Evolutionary conservation across 2,888 invertebrate species (phyloP).

Genomic region (Perizoma flavofasciatum): DNA sequence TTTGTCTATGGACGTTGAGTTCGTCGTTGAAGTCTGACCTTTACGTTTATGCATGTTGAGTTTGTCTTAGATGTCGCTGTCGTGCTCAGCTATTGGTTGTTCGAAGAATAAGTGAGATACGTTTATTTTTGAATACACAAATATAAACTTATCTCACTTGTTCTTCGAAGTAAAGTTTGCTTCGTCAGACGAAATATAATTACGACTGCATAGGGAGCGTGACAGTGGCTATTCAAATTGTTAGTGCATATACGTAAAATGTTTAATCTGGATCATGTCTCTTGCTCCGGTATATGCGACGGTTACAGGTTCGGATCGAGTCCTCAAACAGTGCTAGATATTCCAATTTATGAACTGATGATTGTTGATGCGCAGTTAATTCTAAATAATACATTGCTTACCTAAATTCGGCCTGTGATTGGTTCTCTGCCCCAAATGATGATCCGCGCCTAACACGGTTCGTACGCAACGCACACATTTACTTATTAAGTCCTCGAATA

Average conservation of each 20-base stretch:
- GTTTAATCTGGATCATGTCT: constrained; percentile 8
- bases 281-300: constrained; percentile 5
- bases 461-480: constrained; percentile 44
- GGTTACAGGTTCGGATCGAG: constrained; percentile 10
- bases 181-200: not conserved
- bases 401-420: constrained; percentile 4
- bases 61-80: constrained; percentile 1
- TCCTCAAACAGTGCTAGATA: constrained; percentile 15
- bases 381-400: no score
- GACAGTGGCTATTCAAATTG: constrained; percentile 11
- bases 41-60: constrained; percentile 5
- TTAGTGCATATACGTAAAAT: constrained; percentile 10
- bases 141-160: no score
- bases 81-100: no score
- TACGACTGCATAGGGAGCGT: not conserved
- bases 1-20: not conserved
- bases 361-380: not conserved
- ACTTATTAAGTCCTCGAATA: constrained; percentile 41
- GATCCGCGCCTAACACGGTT: constrained; percentile 32
- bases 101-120: no score
- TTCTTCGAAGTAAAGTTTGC: no score
- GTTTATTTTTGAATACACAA: no score
- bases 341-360: not conserved
- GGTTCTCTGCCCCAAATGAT: constrained; percentile 34
- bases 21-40: not conserved